phyloP scores from a whole-genome alignment of 2,113 vertebrate species.

The Lichenostomus cassidix region DNA sequence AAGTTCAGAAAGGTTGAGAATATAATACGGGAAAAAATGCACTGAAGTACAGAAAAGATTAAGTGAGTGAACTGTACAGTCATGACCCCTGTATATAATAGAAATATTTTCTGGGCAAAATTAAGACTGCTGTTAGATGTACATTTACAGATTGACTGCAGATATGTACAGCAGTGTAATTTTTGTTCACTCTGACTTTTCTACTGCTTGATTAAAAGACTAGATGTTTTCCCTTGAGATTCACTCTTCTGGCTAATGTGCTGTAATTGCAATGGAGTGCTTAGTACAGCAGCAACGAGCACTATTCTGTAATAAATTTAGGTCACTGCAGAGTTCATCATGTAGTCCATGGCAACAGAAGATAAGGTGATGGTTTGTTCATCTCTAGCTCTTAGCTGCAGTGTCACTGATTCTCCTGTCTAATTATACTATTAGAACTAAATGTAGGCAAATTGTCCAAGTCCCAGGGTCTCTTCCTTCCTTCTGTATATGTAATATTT shows the following conservation, averaged over 20 bases:
- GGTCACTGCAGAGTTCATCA: constrained; percentile 77
- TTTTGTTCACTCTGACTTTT: constrained; percentile 63
- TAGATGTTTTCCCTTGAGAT: constrained; percentile 71
- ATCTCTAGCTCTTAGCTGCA: constrained; percentile 62
- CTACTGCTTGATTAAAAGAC: constrained; percentile 75
- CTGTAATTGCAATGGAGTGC: constrained; percentile 75
- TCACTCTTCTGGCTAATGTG: constrained; percentile 69
- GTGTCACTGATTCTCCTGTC: constrained; percentile 56
- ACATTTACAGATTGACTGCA: background rate
- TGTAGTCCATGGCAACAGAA: constrained; percentile 73
- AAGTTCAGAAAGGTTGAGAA: constrained; percentile 22
- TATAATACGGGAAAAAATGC: background rate
- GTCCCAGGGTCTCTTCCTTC: constrained; percentile 29
- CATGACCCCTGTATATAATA: constrained; percentile 18
- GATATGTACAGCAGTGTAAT: background rate
- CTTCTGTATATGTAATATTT: constrained; percentile 13
- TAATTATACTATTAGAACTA: constrained; percentile 70
- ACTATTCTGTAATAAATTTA: constrained; percentile 74
- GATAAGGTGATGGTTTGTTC: constrained; percentile 66
- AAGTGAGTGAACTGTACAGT: background rate
- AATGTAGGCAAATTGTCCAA: constrained; percentile 60
- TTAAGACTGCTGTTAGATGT: background rate
- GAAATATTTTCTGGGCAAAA: constrained; percentile 38
- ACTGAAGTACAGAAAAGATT: constrained; percentile 32
- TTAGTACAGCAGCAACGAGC: constrained; percentile 34